Base-by-base conservation (phyloP, 2,888 invertebrate species). In the Mimumesa dahlbomi region DNA sequence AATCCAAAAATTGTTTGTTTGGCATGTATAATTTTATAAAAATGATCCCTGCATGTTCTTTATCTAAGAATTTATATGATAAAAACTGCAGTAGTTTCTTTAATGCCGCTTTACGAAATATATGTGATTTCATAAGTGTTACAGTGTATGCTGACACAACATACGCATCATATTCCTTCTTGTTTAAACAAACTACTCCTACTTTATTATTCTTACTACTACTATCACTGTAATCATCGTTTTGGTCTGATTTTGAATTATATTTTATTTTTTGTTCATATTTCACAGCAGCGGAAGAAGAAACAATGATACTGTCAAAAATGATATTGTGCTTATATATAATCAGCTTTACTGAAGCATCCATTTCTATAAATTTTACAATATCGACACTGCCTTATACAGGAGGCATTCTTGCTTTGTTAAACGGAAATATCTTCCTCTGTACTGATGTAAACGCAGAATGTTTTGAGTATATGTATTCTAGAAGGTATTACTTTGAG, bases 1-100 rank as follows among this genome's bases (percentile, higher is more conserved):
- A 93, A 87, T 95, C 95, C 74, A 95, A 91, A 45, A 93, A 91
- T 85, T 94, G 93, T 64, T 88, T 90, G 68, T 90, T 90, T 0
- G 94, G 93, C 11, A 91, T 91, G 61, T 90, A 87, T 40, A 95
- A 84, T 74, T 91, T 91, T 48, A 94, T 63, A 11, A 85, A 69
- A 71, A 88, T 62, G 2, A 83, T 53, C 7, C 36, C 11, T 11
- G 5, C 29, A 16, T 21, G 29, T 43, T 7, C 18, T 42, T 29
- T 4, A 19, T 56, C 14, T 0, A n/a, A 21, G 1, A 49, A 16
- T 18, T 57, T 65, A 5, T 31, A n/a, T 4, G 11, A 0, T 36
- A 50, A 48, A 6, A 40, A 77, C 40, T 31, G 13, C 18, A 68
- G 46, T 21, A 87, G 73, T 5, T 22, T 46, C 43, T 50, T 65